Percentiles rank a stretch among this genome's conserved stretches.
Conservation (phyloP, 1,140 invertebrate genomes). For the Archivesica marissinica region DNA sequence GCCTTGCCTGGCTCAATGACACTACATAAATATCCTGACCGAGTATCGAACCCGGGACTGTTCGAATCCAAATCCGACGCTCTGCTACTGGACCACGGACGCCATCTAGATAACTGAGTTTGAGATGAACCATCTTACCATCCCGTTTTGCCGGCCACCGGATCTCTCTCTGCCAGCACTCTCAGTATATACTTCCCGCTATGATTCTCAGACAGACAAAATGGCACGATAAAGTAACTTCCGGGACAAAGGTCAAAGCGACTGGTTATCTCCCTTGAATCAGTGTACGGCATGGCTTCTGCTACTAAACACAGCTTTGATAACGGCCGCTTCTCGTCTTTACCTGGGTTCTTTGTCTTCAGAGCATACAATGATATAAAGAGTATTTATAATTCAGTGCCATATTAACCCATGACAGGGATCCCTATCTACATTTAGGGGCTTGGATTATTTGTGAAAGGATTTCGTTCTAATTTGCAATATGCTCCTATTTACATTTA, state of each 20-base stretch:
- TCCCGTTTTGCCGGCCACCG: slow-evolving; percentile 67
- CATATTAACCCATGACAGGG: too few species aligned
- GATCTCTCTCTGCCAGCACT: slow-evolving; percentile 70
- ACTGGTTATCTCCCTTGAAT: slow-evolving; percentile 71
- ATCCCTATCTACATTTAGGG: too few species aligned
- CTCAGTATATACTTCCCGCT: slow-evolving; percentile 72
- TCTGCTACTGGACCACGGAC: too few species aligned
- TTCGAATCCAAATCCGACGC: too few species aligned
- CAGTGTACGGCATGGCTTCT: slow-evolving; percentile 67
- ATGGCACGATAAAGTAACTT: slow-evolving; percentile 76
- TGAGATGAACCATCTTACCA: slow-evolving; percentile 71
- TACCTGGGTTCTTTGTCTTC: slow-evolving; percentile 69
- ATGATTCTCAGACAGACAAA: slow-evolving; percentile 71
- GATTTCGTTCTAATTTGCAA: too few species aligned
- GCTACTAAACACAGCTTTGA: slow-evolving; percentile 72
- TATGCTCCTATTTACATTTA: too few species aligned
- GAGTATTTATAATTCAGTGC: too few species aligned
- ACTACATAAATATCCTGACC: too few species aligned
- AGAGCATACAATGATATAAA: neutral
- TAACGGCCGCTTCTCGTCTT: slow-evolving; percentile 71
- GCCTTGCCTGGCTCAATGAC: too few species aligned
- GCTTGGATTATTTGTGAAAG: too few species aligned
- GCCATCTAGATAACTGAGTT: too few species aligned
- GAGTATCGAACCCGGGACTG: too few species aligned
- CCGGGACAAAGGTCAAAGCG: slow-evolving; percentile 77